Conservation (phyloP, 2,797 vertebrate genomes). For the Argentina silus region DNA sequence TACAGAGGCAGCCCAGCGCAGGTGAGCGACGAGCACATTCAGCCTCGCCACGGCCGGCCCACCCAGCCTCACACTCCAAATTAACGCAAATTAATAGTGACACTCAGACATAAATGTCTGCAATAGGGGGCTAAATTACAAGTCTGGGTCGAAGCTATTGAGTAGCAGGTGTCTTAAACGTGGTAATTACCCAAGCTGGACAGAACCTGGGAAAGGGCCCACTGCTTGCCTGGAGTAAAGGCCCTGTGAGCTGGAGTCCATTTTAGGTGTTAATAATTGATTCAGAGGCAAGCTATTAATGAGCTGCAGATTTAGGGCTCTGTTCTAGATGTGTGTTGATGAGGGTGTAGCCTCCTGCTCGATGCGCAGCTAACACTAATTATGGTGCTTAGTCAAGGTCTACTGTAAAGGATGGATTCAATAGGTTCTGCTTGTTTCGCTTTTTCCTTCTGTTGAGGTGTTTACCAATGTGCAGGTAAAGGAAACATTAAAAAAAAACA, state of each 20-base stretch:
- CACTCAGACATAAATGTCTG: constrained; percentile 85
- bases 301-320: constrained; percentile 75
- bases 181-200: constrained; percentile 79
- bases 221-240: constrained; percentile 68
- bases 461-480: no score
- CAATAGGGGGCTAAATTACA: constrained; percentile 79
- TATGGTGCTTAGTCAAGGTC: constrained; percentile 76
- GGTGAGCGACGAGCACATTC: constrained; percentile 80
- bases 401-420: constrained; percentile 73
- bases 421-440: constrained; percentile 59
- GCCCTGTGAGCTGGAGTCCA: constrained; percentile 65
- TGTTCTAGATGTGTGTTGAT: constrained; percentile 77
- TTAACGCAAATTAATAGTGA: constrained; percentile 87
- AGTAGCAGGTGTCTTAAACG: constrained; percentile 86
- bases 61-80: constrained; percentile 70
- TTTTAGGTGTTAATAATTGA: constrained; percentile 85
- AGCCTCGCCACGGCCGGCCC: constrained; percentile 45
- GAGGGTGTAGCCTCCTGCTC: constrained; percentile 72
- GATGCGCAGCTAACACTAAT: constrained; percentile 77
- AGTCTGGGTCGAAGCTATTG: constrained; percentile 82
- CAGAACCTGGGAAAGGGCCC: constrained; percentile 67
- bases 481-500: no score
- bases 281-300: constrained; percentile 82
- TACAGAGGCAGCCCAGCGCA: constrained; percentile 76
- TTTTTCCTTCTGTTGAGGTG: not conserved